Evolutionary conservation across 2,888 invertebrate genomes (phyloP).

Genomic region (Nomada fucata): DNA sequence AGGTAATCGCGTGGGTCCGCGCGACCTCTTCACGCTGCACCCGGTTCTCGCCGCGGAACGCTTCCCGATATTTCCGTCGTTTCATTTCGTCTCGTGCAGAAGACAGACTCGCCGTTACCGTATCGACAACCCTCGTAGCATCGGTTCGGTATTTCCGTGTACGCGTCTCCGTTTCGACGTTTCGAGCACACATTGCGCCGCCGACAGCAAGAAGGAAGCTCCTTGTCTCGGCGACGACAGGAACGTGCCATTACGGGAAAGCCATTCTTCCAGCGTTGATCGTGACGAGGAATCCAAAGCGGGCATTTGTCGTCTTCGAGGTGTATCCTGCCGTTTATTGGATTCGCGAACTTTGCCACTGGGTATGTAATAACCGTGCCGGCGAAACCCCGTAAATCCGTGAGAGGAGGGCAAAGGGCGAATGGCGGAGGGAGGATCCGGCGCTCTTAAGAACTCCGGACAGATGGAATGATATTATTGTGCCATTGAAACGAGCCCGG

Average conservation of each 20-base stretch:
- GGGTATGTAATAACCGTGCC: conserved; percentile 62
- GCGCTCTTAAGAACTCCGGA: conserved; percentile 51
- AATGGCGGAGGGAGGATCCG: conserved; percentile 22
- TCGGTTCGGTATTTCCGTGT: conserved; percentile 31
- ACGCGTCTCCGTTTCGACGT: conserved; percentile 15
- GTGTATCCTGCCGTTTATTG: conserved; percentile 67
- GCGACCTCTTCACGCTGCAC: background rate
- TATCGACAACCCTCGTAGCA: conserved; percentile 19
- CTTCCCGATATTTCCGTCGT: conserved; percentile 19
- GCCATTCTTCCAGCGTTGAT: conserved; percentile 56
- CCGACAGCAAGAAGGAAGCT: conserved; percentile 21
- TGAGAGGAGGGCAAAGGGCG: background rate
- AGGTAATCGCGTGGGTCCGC: conserved; percentile 1
- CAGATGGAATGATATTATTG: conserved; percentile 59
- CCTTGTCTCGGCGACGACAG: conserved; percentile 40
- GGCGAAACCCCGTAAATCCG: conserved; percentile 63
- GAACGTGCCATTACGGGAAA: conserved; percentile 45
- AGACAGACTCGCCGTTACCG: background rate
- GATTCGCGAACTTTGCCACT: conserved; percentile 73
- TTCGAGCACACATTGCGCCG: background rate
- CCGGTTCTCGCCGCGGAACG: background rate
- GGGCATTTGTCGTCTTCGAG: conserved; percentile 69
- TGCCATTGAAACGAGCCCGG: conserved; percentile 58
- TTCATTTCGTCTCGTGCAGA: background rate
- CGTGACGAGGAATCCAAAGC: conserved; percentile 71